phyloP scores from a whole-genome alignment of 2,888 invertebrate species.

The Idaea aversata region DNA sequence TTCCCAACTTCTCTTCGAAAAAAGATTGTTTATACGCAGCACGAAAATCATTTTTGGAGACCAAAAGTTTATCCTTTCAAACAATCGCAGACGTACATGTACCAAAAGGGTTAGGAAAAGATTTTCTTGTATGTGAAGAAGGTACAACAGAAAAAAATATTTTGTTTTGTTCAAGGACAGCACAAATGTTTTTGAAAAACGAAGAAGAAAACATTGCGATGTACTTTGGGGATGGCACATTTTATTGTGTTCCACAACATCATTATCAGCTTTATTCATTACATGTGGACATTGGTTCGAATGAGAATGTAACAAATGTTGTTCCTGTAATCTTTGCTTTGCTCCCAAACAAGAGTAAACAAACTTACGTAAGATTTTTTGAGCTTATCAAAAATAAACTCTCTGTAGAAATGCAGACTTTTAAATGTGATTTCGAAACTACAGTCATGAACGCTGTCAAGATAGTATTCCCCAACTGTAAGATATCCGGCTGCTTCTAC shows the following conservation, averaged over 20 bases:
- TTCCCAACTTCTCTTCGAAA: slow-evolving; percentile 15
- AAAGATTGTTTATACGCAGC: slow-evolving; percentile 15
- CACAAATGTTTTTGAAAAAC: slow-evolving; percentile 13
- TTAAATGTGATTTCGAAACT: background rate
- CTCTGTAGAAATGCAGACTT: background rate
- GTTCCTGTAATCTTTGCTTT: background rate
- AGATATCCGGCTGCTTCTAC: slow-evolving; percentile 7
- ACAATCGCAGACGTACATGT: slow-evolving; percentile 13
- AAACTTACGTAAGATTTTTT: background rate
- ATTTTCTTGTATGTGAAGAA: slow-evolving; percentile 13
- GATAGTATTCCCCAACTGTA: background rate
- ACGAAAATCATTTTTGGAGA: slow-evolving; percentile 18
- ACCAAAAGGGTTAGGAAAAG: slow-evolving; percentile 11
- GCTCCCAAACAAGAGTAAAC: background rate
- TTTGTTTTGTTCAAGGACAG: slow-evolving; percentile 14
- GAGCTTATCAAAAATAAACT: background rate
- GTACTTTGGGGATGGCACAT: background rate
- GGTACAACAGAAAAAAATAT: slow-evolving; percentile 14
- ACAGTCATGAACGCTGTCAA: background rate
- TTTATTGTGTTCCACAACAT: background rate
- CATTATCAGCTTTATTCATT: background rate
- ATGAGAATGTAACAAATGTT: background rate
- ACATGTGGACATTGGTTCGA: background rate
- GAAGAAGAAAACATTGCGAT: slow-evolving; percentile 3
- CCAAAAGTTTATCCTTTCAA: slow-evolving; percentile 14